Base-by-base conservation (phyloP, 2,888 invertebrate species). In the Heliconius erato region DNA sequence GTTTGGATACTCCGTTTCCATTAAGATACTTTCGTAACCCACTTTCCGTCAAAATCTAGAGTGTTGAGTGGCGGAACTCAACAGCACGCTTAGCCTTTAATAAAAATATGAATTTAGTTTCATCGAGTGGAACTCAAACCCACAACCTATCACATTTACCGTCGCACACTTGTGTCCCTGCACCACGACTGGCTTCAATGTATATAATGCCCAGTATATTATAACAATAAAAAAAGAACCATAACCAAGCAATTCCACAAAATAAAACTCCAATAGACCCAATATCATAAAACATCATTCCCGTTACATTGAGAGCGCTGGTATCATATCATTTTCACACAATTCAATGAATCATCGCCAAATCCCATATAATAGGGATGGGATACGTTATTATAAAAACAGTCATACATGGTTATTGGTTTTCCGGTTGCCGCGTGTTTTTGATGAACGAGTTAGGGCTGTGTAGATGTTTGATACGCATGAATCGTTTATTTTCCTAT, bases 371-470 rank as follows among this genome's bases (percentile, higher is more conserved):
- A 83, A 83, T 83, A 79, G 84, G 80, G 71, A 63, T n/a, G 63
- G 23, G n/a, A 74, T 71, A 81, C 72, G 77, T 83, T 81, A 84
- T 81, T 83, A 83, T 84, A 84, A 84, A 84, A 81, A 84, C 84
- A 81, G 83, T 63, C 63, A 83, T 72, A 77, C 63, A 83, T 72
- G 79, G 81, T 81, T 83, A 84, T 84, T 81, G 83, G 79, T 80
- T 84, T 84, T 81, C 82, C 79, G 81, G 54, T 83, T 77, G 76
- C 77, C 81, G 63, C 69, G 44, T 49, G 63, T 76, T 71, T 84
- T 82, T 84, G 82, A 81, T 84, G 65, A 74, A 83, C 74, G 76
- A 81, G 76, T 76, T 26, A 69, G n/a, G n/a, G 32, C 5, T 59
- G n/a, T 16, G 63, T 76, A 40, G 14, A 40, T 63, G 63, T 76